phyloP scores from a whole-genome alignment of 2,797 vertebrate species.

The Betta splendens region DNA sequence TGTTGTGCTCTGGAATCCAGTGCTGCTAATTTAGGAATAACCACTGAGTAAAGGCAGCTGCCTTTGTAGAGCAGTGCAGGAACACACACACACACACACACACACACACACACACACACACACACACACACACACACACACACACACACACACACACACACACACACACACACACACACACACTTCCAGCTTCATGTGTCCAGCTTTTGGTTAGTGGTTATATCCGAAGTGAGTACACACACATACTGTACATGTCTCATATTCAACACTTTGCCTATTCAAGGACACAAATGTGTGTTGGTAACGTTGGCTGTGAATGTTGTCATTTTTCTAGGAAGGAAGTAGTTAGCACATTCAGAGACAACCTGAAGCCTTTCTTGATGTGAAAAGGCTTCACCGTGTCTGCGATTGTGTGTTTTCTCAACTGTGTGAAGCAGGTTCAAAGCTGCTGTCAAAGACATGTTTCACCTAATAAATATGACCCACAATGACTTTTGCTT shows the following conservation, averaged over 20 bases:
- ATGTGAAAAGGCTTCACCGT: background rate
- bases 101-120: conserved; percentile 8
- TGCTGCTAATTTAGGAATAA: conserved; percentile 74
- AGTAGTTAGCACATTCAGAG: conserved; percentile 18
- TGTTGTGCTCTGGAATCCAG: conserved; percentile 58
- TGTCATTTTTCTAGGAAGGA: background rate
- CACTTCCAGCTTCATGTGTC: too few species aligned
- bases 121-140: background rate
- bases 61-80: conserved; percentile 61
- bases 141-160: background rate
- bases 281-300: background rate
- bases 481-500: too few species aligned
- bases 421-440: too few species aligned
- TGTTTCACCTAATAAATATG: too few species aligned
- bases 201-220: background rate
- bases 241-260: background rate
- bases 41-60: conserved; percentile 69
- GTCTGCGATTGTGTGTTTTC: background rate
- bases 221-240: background rate
- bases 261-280: background rate
- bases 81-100: conserved; percentile 30
- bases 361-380: conserved; percentile 6
- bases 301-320: background rate
- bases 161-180: background rate
- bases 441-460: too few species aligned